Percentiles rank a stretch among this genome's conserved stretches.
Evolutionary conservation across 2,113 vertebrate species (phyloP).

Genomic region (Grantiella picta): DNA sequence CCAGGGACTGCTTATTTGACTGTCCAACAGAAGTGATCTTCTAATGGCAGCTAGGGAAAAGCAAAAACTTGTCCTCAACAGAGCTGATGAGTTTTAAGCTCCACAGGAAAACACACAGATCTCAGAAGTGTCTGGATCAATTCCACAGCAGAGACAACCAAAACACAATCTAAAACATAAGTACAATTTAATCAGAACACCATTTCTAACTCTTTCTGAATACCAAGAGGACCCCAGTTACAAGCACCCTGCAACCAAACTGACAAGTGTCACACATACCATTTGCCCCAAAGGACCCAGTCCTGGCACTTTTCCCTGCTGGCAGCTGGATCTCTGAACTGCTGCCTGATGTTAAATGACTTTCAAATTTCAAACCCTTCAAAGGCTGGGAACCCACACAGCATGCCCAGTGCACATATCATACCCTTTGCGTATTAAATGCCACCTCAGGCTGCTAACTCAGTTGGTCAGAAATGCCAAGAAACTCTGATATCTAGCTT

Average conservation of each 20-base stretch:
- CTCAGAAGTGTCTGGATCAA: not conserved
- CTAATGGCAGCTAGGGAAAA: not conserved
- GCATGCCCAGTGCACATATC: not conserved
- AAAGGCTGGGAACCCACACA: not conserved
- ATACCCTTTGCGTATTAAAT: not conserved
- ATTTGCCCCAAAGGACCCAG: not conserved
- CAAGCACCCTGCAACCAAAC: not conserved
- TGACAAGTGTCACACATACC: rapidly evolving
- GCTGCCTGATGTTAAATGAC: not conserved
- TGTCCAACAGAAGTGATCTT: not conserved
- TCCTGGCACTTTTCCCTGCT: not conserved
- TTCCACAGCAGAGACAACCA: not conserved
- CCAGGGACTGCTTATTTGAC: not conserved
- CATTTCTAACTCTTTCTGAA: not conserved
- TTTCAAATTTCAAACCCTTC: not conserved
- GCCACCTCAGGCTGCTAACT: not conserved
- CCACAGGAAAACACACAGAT: not conserved
- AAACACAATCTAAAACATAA: rapidly evolving
- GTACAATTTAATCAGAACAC: not conserved
- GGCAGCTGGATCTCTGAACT: not conserved
- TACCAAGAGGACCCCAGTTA: not conserved
- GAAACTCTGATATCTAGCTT: not conserved
- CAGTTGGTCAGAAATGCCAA: not conserved
- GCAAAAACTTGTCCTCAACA: not conserved
- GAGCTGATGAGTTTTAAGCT: not conserved